These are phyloP conservation scores for Pammene aurita DNA, from an alignment of 2,888 invertebrate genomes.

Conservation along the genomic window DNA sequence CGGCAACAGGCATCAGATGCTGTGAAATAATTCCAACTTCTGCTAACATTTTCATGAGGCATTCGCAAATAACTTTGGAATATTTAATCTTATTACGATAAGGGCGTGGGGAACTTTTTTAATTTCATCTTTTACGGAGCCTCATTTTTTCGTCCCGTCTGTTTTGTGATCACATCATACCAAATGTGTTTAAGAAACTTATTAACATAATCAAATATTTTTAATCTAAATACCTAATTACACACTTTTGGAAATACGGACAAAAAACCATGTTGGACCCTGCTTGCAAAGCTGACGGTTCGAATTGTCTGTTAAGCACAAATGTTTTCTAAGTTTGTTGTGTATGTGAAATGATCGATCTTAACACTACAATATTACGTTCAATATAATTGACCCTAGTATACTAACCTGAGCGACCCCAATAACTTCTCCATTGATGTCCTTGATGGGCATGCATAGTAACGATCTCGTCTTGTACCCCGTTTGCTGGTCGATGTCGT, in stretches of 20 bases:
- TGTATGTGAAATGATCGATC: too few relatives aligned
- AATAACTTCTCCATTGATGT: conserved; percentile 96
- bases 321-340: too few relatives aligned
- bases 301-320: too few relatives aligned
- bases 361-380: too few relatives aligned
- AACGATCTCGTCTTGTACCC: conserved; percentile 96
- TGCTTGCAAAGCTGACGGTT: neutral
- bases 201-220: conserved; percentile 24
- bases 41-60: conserved; percentile 50
- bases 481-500: conserved; percentile 95
- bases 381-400: neutral
- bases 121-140: conserved; percentile 49
- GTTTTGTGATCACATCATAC: conserved; percentile 29
- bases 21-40: conserved; percentile 52
- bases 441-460: conserved; percentile 98
- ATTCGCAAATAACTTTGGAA: conserved; percentile 54
- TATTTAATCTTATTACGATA: conserved; percentile 52
- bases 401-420: conserved; percentile 95
- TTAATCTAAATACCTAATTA: conserved; percentile 11
- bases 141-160: conserved; percentile 45
- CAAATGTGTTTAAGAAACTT: conserved; percentile 47
- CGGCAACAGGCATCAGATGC: conserved; percentile 47
- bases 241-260: neutral
- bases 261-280: neutral
- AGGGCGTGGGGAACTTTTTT: conserved; percentile 53